Conservation (phyloP, 2,888 invertebrate species). For the Cheilosia impressa region DNA sequence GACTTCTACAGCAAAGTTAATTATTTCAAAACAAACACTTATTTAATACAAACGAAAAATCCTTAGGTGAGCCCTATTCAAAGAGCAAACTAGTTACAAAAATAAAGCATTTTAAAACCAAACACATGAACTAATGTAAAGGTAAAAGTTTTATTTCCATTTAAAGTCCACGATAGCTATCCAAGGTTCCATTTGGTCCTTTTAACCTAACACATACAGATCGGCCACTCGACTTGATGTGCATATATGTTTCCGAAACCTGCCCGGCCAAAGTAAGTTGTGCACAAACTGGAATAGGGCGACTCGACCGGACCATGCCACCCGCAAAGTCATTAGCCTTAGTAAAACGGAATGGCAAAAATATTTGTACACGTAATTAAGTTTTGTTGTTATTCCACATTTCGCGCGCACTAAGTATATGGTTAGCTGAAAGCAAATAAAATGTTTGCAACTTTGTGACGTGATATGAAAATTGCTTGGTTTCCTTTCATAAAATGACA, state of each 20-base stretch:
- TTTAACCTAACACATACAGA: neutral
- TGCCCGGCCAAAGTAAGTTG: neutral
- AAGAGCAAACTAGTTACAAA: too few species aligned
- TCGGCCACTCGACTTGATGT: neutral
- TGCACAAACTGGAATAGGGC: neutral
- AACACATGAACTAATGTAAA: too few species aligned
- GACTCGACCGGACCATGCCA: neutral
- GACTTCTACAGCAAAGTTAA: too few species aligned
- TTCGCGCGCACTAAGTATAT: neutral
- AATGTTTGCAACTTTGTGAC: slow-evolving; percentile 2
- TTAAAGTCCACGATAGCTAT: too few species aligned
- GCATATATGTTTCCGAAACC: neutral
- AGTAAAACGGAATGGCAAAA: neutral
- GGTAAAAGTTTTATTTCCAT: too few species aligned
- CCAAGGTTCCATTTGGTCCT: too few species aligned
- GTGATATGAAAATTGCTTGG: neutral
- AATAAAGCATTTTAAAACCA: too few species aligned
- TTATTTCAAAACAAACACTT: too few species aligned
- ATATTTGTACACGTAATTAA: slow-evolving; percentile 5
- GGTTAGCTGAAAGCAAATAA: neutral
- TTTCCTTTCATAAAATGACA: neutral
- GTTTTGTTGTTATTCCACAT: neutral
- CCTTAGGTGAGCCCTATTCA: too few species aligned
- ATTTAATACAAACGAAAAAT: too few species aligned
- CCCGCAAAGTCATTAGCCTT: neutral